These are phyloP conservation scores for Synanthedon tipuliformis DNA, from an alignment of 2,888 invertebrate species.

Conservation along the genomic window DNA sequence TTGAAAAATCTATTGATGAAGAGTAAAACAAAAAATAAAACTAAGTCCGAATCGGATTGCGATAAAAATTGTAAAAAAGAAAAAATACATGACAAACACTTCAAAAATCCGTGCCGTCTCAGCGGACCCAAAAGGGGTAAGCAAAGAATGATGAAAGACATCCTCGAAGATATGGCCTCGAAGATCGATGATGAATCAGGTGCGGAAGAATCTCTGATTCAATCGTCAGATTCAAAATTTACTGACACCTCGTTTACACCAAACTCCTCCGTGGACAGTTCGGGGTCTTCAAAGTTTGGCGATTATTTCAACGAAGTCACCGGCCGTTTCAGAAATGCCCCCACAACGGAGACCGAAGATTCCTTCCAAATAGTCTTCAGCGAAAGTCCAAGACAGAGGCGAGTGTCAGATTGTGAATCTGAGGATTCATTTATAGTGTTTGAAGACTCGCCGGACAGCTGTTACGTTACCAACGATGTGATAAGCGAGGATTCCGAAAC, in stretches of 20 bases:
- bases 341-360: constrained; percentile 44
- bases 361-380: constrained; percentile 60
- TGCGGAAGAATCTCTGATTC: no score
- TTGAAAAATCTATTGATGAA: constrained; percentile 38
- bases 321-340: constrained; percentile 40
- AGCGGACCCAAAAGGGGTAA: constrained; percentile 23
- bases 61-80: constrained; percentile 14
- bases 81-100: constrained; percentile 26
- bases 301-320: constrained; percentile 49
- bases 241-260: constrained; percentile 25
- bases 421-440: constrained; percentile 72
- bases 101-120: constrained; percentile 27
- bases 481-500: constrained; percentile 26
- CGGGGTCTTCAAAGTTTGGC: not conserved
- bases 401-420: constrained; percentile 65
- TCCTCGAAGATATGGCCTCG: constrained; percentile 33
- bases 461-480: constrained; percentile 50
- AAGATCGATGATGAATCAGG: constrained; percentile 19
- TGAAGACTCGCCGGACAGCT: constrained; percentile 48
- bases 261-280: not conserved
- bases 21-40: constrained; percentile 18
- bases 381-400: constrained; percentile 28
- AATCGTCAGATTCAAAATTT: constrained; percentile 16
- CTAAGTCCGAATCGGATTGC: constrained; percentile 9
- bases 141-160: constrained; percentile 22